Base-by-base conservation (phyloP, 2,113 vertebrate species). In the Pterocles burchelli region DNA sequence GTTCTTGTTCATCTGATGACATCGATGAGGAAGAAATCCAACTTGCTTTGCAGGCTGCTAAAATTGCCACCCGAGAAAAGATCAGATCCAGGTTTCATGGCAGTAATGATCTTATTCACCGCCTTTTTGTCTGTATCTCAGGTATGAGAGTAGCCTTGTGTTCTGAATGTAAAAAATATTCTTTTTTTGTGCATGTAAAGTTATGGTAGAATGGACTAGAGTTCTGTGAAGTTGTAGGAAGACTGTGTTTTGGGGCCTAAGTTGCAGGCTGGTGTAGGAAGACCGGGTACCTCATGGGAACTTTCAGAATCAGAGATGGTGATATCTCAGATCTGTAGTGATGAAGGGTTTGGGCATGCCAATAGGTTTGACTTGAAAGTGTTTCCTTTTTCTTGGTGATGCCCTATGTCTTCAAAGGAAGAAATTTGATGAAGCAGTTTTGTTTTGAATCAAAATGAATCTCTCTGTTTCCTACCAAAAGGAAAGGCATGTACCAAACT, bases 121-220 rank as follows among this genome's bases (percentile, higher is more conserved):
- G 99, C 54, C 99, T 99, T 59, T 99, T 99, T 94, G 99, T 99
- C 97, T 99, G 99, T 96, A 99, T 99, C 97, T 99, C 99, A 98
- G 99, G 99, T 99, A 97, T 21, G 85, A 18, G 1, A 17, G 26
- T 25, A 45, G 16, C 52, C 48, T 59, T 48, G 59, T 7, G 24
- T 67, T 67, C 26, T 6, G 8, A 68, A 41, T 55, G 16, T 36
- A 9, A 46, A 36, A 75, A 29, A 22, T 38, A 0, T 7, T 71
- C 4, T 46, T 49, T 16, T 5, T 17, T 62, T 13, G n/a, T 52
- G 4, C n/a, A 15, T 4, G 13, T 59, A 13, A 68, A n/a, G 7
- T 52, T 71, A 11, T 19, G 22, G 22, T 71, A 82, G 34, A 76
- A 54, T 6, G 1, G 17, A 24, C 31, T 70, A 24, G 54, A 70